phyloP scores from a whole-genome alignment of 2,113 vertebrate genomes.

The Bostrychus sinensis region DNA sequence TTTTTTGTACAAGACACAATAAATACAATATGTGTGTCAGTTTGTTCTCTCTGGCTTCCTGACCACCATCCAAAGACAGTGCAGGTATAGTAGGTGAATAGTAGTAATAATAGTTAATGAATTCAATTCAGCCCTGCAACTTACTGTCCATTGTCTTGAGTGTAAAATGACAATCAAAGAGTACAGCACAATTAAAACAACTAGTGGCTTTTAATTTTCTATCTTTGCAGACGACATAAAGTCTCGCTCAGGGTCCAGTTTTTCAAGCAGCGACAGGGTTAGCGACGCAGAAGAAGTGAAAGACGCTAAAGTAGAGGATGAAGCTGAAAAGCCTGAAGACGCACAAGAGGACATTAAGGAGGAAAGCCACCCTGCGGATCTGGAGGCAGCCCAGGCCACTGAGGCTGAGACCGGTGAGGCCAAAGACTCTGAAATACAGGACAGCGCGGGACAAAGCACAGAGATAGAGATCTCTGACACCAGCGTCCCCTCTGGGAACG shows the following conservation, averaged over 20 bases:
- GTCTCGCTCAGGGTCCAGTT: conserved; percentile 64
- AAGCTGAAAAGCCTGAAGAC: conserved; percentile 14
- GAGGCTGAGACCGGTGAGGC: background rate
- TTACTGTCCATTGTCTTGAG: too few species aligned
- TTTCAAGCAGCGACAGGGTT: conserved; percentile 72
- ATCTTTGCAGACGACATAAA: conserved; percentile 63
- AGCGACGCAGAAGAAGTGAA: conserved; percentile 42
- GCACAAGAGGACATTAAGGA: conserved; percentile 12
- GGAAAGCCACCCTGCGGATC: conserved; percentile 4
- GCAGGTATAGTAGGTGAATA: too few species aligned
- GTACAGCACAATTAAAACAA: too few species aligned
- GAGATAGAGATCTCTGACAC: conserved; percentile 58
- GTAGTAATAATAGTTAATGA: too few species aligned
- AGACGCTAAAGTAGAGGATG: conserved; percentile 36
- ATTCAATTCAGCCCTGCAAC: too few species aligned
- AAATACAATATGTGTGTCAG: too few species aligned
- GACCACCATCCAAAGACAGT: too few species aligned
- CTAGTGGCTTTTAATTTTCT: background rate
- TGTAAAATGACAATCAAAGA: too few species aligned
- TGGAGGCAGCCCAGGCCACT: conserved; percentile 17
- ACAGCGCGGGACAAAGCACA: conserved; percentile 34
- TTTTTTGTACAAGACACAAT: too few species aligned
- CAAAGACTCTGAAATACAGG: conserved; percentile 33
- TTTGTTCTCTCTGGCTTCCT: too few species aligned
- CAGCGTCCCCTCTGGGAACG: conserved; percentile 28